Percentiles rank a stretch among this genome's conserved stretches.
Conservation (phyloP, 2,888 invertebrate species). For the Pachymerium ferrugineum region DNA sequence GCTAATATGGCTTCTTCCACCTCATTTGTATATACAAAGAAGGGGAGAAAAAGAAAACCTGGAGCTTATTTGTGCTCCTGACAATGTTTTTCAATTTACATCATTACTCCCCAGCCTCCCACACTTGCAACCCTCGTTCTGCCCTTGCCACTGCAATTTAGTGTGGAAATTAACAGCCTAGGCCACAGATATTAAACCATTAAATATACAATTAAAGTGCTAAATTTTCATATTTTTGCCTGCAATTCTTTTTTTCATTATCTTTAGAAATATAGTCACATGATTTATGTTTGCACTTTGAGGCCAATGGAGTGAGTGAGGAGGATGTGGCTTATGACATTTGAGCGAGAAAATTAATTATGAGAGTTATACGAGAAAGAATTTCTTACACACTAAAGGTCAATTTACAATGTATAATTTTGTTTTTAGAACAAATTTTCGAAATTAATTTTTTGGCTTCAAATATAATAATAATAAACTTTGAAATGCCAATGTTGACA, state of each 20-base stretch:
- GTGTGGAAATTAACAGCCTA: conserved; percentile 19
- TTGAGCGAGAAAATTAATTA: neutral
- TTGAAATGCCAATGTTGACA: neutral
- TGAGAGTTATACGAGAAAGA: neutral
- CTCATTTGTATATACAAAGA: neutral
- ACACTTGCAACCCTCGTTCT: neutral
- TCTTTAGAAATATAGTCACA: neutral
- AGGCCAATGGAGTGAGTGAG: neutral
- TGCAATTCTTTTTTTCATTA: neutral
- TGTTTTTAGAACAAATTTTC: too few relatives aligned
- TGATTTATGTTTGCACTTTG: neutral
- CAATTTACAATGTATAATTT: neutral
- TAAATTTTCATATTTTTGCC: conserved; percentile 10
- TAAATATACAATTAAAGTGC: conserved; percentile 24
- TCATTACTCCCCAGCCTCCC: conserved; percentile 12
- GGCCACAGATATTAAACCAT: conserved; percentile 24
- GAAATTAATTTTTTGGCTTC: too few relatives aligned
- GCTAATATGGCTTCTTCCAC: neutral
- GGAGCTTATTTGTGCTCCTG: conserved; percentile 15
- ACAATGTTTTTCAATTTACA: conserved; percentile 27
- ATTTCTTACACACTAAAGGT: neutral
- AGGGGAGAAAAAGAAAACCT: neutral
- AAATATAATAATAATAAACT: neutral
- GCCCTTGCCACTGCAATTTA: conserved; percentile 24
- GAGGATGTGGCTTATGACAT: neutral